Evolutionary conservation across 2,797 vertebrate genomes (phyloP).

Genomic region (Malurus leucopterus): DNA sequence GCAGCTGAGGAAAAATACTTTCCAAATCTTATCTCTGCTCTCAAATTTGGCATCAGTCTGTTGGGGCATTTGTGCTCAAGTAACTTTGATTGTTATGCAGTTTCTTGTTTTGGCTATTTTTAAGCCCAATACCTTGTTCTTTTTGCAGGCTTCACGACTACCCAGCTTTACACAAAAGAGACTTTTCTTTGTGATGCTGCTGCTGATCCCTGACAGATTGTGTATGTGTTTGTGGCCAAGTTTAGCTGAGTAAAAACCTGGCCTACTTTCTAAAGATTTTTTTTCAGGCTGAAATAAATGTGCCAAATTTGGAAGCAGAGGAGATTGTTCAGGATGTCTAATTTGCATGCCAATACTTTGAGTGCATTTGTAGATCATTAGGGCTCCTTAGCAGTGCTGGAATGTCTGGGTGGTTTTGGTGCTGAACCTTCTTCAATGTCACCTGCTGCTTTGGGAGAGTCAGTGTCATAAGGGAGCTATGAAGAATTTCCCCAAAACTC

Average conservation of each 20-base stretch:
- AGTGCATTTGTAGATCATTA: background rate
- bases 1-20: background rate
- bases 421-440: background rate
- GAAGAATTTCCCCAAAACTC: background rate
- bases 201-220: conserved; percentile 38
- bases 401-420: background rate
- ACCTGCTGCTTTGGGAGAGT: background rate
- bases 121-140: background rate
- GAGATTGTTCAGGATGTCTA: background rate
- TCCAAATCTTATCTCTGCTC: background rate
- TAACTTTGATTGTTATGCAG: background rate
- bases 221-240: conserved; percentile 7
- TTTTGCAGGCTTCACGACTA: background rate
- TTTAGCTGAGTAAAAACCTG: conserved; percentile 30
- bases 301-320: background rate
- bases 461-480: background rate
- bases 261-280: conserved; percentile 17
- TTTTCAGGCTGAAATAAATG: conserved; percentile 3
- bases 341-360: background rate
- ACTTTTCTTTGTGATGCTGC: conserved; percentile 15
- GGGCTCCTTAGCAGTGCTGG: background rate
- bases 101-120: conserved; percentile 25
- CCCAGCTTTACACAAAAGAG: background rate
- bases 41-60: background rate
- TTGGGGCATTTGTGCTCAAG: background rate